A percentile compares a stretch with the other conserved stretches of the same genome.
These are phyloP conservation scores for Anoncus sp. DNA, from an alignment of 2,888 invertebrate species.

Conservation along the genomic window DNA sequence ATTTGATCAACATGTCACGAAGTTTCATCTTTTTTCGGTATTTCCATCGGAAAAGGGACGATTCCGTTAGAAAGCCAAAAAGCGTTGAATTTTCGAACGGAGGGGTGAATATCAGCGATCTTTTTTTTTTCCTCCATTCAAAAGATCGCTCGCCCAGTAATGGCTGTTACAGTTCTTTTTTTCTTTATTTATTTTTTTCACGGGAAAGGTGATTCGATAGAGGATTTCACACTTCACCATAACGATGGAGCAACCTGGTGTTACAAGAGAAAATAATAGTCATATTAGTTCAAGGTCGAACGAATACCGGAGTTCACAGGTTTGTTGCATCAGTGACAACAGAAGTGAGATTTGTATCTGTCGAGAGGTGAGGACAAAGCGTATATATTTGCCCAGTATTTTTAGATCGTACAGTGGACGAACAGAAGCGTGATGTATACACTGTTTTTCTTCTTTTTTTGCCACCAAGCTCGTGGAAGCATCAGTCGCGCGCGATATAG, in stretches of 20 bases:
- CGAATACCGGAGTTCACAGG: not conserved
- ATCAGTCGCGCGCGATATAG: not conserved
- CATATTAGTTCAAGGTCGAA: conserved; percentile 21
- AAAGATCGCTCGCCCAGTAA: not conserved
- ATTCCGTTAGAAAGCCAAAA: not conserved
- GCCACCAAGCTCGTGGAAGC: conserved; percentile 6
- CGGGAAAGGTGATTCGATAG: not conserved
- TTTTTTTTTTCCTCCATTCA: not conserved
- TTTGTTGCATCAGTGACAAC: conserved; percentile 13
- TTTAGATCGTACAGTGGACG: conserved; percentile 9
- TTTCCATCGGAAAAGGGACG: not conserved
- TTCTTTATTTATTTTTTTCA: not conserved
- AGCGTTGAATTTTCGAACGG: not conserved
- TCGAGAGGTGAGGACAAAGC: conserved; percentile 25
- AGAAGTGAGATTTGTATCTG: conserved; percentile 34
- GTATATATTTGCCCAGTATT: conserved; percentile 20
- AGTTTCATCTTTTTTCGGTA: not conserved
- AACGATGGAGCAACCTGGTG: conserved; percentile 10
- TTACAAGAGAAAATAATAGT: conserved; percentile 16
- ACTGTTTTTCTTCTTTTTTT: conserved; percentile 2
- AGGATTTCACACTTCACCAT: conserved; percentile 10
- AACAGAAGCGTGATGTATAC: conserved; percentile 24
- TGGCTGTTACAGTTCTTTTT: conserved; percentile 6
- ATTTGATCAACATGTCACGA: not conserved
- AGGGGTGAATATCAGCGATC: not conserved